Conservation (phyloP, 1,140 invertebrate species). For the Euborellia annulipes region DNA sequence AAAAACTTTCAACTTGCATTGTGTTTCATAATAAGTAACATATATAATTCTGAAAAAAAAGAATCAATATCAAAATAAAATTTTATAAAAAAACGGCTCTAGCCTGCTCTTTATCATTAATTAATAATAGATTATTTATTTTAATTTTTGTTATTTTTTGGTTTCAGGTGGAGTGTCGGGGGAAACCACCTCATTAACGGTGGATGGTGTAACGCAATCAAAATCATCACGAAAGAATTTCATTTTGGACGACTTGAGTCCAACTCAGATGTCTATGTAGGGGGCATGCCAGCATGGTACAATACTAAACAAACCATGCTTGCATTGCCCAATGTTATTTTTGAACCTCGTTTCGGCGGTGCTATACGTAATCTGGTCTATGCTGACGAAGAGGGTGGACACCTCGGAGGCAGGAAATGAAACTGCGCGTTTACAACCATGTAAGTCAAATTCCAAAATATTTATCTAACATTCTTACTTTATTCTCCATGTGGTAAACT, state of each 20-base stretch:
- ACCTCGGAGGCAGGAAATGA: constrained; percentile 58
- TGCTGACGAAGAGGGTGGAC: constrained; percentile 53
- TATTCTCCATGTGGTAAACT: no score
- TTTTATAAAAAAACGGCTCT: no score
- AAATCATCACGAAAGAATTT: constrained; percentile 68
- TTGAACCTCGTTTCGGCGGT: constrained; percentile 77
- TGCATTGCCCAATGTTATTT: constrained; percentile 74
- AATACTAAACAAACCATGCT: constrained; percentile 66
- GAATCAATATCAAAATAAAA: no score
- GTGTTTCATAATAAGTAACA: no score
- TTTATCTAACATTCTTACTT: no score
- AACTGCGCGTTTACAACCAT: constrained; percentile 52
- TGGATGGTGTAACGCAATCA: constrained; percentile 60
- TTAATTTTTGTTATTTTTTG: constrained; percentile 1
- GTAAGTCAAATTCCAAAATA: no score
- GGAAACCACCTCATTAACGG: constrained; percentile 61
- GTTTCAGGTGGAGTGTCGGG: constrained; percentile 40
- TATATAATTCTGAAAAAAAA: no score
- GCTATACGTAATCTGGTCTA: constrained; percentile 73
- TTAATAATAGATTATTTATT: no score
- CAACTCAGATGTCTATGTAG: constrained; percentile 83
- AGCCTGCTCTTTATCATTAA: no score
- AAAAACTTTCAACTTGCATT: no score
- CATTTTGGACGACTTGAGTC: constrained; percentile 65
- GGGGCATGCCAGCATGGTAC: constrained; percentile 79